phyloP scores from a whole-genome alignment of 2,113 vertebrate genomes.

The Smithornis capensis region DNA sequence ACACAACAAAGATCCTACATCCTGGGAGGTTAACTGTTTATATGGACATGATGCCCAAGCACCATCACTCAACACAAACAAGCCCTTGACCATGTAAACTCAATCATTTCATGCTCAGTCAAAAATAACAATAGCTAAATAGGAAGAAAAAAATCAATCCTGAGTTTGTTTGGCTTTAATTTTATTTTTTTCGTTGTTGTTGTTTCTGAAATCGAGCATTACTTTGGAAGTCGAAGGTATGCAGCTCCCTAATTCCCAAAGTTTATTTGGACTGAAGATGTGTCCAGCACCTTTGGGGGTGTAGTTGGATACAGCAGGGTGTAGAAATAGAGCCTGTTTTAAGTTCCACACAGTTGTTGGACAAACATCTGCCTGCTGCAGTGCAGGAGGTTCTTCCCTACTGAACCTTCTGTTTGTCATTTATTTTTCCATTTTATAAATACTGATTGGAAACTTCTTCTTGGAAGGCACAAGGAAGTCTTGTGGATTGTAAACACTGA shows the following conservation, averaged over 20 bases:
- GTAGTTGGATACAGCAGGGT: not conserved
- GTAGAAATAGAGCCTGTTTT: not conserved
- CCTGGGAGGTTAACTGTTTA: slow-evolving; percentile 71
- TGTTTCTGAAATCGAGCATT: not conserved
- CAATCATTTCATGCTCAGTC: slow-evolving; percentile 27
- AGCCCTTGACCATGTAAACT: not conserved
- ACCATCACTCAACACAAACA: slow-evolving; percentile 41
- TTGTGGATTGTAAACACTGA: slow-evolving; percentile 67
- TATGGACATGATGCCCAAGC: slow-evolving; percentile 27
- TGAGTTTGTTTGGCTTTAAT: not conserved
- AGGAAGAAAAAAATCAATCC: not conserved
- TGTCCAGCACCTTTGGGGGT: slow-evolving; percentile 11
- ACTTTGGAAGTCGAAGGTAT: slow-evolving; percentile 14
- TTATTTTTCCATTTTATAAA: slow-evolving; percentile 73
- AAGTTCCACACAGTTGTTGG: not conserved
- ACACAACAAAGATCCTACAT: slow-evolving; percentile 69
- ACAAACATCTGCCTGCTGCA: slow-evolving; percentile 30
- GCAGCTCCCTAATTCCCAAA: not conserved
- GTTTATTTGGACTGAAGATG: slow-evolving; percentile 22
- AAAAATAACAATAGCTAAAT: slow-evolving; percentile 48
- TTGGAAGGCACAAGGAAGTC: slow-evolving; percentile 65
- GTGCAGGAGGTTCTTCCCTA: slow-evolving; percentile 37
- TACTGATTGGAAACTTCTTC: slow-evolving; percentile 68
- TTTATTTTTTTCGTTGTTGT: not conserved
- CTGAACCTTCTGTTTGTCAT: slow-evolving; percentile 67